phyloP scores from a whole-genome alignment of 2,888 invertebrate genomes.

The Tachina lurida region DNA sequence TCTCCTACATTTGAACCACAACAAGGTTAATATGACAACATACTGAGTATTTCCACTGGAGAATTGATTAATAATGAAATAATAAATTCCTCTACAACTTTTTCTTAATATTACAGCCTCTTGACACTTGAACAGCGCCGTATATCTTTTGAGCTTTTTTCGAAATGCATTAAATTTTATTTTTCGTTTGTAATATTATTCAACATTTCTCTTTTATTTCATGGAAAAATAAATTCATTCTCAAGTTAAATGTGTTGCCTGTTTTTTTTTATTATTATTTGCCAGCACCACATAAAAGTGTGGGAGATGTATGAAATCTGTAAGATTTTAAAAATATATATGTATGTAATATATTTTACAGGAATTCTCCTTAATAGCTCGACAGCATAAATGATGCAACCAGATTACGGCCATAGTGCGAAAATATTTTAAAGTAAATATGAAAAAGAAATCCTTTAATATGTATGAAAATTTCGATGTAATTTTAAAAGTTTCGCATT shows the following conservation, averaged over 20 bases:
- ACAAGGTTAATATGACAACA: conserved; percentile 58
- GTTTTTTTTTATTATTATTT: not conserved
- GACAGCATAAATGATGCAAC: conserved; percentile 13
- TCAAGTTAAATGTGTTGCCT: not conserved
- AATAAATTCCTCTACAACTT: conserved; percentile 41
- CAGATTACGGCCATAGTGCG: not conserved
- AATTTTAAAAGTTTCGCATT: conserved; percentile 4
- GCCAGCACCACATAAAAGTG: not conserved
- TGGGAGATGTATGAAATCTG: conserved; percentile 4
- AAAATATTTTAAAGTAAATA: not conserved
- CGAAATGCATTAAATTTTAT: not conserved
- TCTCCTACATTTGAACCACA: conserved; percentile 19
- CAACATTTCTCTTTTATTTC: not conserved
- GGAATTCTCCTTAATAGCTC: conserved; percentile 2
- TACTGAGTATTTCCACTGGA: conserved; percentile 25
- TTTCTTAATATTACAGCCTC: conserved; percentile 44
- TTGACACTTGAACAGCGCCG: conserved; percentile 17
- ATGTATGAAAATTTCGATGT: conserved; percentile 10
- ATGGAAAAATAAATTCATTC: not conserved
- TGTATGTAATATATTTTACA: not conserved
- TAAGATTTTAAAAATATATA: conserved; percentile 19
- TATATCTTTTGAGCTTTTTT: not conserved
- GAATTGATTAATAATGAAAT: conserved; percentile 64
- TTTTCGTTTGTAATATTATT: conserved; percentile 4
- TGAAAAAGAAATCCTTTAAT: conserved; percentile 27